phyloP scores from a whole-genome alignment of 2,797 vertebrate genomes.

The Limosa lapponica region DNA sequence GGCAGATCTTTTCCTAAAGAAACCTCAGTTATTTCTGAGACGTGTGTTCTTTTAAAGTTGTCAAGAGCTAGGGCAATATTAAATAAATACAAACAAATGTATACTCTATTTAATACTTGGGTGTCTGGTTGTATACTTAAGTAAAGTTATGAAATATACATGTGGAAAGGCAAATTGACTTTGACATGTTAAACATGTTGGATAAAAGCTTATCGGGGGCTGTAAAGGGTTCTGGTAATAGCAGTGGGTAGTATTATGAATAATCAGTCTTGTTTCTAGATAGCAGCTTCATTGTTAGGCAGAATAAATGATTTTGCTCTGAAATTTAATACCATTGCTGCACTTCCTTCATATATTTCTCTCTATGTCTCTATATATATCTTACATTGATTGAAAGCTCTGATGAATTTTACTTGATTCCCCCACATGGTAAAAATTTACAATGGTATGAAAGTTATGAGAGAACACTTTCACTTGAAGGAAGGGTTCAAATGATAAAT shows the following conservation, averaged over 20 bases:
- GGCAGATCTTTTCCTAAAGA: not conserved
- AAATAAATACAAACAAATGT: conserved; percentile 49
- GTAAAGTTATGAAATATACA: conserved; percentile 62
- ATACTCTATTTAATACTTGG: not conserved
- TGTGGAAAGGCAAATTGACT: conserved; percentile 74
- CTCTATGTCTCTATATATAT: not conserved
- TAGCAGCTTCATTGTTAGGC: conserved; percentile 76
- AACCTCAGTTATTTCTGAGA: not conserved
- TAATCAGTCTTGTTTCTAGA: conserved; percentile 79
- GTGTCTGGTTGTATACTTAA: conserved; percentile 56
- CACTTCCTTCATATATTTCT: conserved; percentile 56
- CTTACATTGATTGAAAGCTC: conserved; percentile 67
- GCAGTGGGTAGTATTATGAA: conserved; percentile 69
- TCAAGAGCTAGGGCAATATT: conserved; percentile 7
- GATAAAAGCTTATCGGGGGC: conserved; percentile 75
- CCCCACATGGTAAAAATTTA: conserved; percentile 68
- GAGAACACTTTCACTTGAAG: conserved; percentile 62
- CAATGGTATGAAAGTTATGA: conserved; percentile 66
- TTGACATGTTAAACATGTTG: conserved; percentile 75
- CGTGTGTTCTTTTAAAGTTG: not conserved
- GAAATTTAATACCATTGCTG: conserved; percentile 64
- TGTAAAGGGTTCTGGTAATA: conserved; percentile 73
- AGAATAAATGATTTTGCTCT: conserved; percentile 73
- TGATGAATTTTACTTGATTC: conserved; percentile 64
- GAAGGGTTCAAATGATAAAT: conserved; percentile 60